These are phyloP conservation scores for Hippoglossus hippoglossus DNA, from an alignment of 2,797 vertebrate genomes.

Conservation along the genomic window DNA sequence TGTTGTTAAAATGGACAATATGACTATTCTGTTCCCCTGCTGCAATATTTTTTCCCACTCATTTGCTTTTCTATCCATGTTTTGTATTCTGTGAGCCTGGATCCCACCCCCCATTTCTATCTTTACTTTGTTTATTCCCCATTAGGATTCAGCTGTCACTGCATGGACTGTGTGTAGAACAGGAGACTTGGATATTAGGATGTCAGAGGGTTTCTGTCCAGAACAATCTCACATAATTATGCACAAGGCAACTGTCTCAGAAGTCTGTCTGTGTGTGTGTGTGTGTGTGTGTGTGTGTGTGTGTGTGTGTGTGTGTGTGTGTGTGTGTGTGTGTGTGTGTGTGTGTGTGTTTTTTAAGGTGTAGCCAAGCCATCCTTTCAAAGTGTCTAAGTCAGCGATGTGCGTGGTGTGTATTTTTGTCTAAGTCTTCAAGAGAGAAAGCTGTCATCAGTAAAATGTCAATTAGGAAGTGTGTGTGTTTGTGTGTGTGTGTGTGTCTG, in stretches of 20 bases:
- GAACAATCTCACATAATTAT: slow-evolving; percentile 37
- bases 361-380: slow-evolving; percentile 57
- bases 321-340: no score
- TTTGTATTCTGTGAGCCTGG: no score
- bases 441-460: slow-evolving; percentile 76
- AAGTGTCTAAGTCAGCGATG: slow-evolving; percentile 51
- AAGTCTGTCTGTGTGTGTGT: no score
- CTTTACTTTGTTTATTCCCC: slow-evolving; percentile 11
- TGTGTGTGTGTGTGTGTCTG: slow-evolving; percentile 28
- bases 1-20: slow-evolving; percentile 61
- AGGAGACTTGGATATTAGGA: slow-evolving; percentile 39
- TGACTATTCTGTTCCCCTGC: slow-evolving; percentile 30
- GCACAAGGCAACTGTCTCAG: slow-evolving; percentile 30
- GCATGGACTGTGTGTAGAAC: slow-evolving; percentile 24
- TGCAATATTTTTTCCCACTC: slow-evolving; percentile 16
- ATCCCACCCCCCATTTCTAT: slow-evolving; percentile 2
- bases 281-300: no score
- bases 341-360: slow-evolving; percentile 35
- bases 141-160: slow-evolving; percentile 49
- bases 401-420: slow-evolving; percentile 62
- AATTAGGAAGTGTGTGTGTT: slow-evolving; percentile 68
- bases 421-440: slow-evolving; percentile 58
- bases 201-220: slow-evolving; percentile 62
- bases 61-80: neutral
- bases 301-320: no score